Percentiles rank a stretch among this genome's conserved stretches.
phyloP scores from a whole-genome alignment of 2,797 vertebrate genomes.

The Echeneis naucrates region DNA sequence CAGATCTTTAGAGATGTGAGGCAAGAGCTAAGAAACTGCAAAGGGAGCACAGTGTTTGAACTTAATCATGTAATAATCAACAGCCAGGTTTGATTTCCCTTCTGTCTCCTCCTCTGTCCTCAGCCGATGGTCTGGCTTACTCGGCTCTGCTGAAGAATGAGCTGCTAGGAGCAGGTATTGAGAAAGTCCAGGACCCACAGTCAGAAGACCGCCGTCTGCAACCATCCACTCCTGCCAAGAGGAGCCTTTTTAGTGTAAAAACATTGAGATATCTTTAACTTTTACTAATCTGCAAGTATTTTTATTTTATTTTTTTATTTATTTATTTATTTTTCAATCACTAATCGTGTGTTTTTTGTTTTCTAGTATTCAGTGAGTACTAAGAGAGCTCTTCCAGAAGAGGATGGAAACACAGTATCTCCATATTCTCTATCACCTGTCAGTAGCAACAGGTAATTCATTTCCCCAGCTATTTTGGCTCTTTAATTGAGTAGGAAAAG shows the following conservation, averaged over 20 bases:
- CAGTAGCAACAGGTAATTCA: conserved; percentile 95
- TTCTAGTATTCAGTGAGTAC: conserved; percentile 94
- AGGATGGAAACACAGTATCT: conserved; percentile 95
- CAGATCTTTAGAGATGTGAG: conserved; percentile 46
- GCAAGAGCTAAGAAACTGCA: conserved; percentile 30
- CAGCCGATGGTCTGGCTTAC: conserved; percentile 93
- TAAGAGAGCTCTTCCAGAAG: conserved; percentile 93
- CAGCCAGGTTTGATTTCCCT: conserved; percentile 50
- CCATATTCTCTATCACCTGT: conserved; percentile 97
- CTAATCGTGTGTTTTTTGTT: conserved; percentile 39
- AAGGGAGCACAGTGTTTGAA: conserved; percentile 38
- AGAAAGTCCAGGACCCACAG: conserved; percentile 98
- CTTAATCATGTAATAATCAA: conserved; percentile 39
- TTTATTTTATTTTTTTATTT: not conserved
- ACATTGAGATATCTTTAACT: not conserved
- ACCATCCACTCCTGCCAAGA: conserved; percentile 94
- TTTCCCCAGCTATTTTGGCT: not conserved
- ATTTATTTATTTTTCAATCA: not conserved
- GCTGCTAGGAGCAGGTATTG: conserved; percentile 95
- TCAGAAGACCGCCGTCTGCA: conserved; percentile 95
- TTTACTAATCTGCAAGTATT: not conserved
- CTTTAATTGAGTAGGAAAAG: no score
- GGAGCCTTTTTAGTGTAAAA: conserved; percentile 95
- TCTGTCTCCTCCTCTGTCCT: conserved; percentile 40
- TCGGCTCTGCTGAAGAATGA: conserved; percentile 97